Conservation (phyloP, 2,797 vertebrate species). For the Pogonophryne albipinna region DNA sequence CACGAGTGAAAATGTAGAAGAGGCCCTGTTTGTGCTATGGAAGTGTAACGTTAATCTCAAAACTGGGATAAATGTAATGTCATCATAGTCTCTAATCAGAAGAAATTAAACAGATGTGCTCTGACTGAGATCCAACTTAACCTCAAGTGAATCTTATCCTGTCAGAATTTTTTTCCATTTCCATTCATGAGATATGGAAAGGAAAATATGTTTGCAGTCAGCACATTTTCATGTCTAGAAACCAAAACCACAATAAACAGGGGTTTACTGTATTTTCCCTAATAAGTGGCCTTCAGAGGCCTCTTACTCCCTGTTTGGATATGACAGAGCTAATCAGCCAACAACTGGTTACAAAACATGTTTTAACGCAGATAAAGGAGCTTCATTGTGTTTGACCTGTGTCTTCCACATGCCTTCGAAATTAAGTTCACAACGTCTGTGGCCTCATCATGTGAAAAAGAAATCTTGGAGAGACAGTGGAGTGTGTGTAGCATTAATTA, state of each 20-base stretch:
- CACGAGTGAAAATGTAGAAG: not conserved
- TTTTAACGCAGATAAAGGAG: slow-evolving; percentile 63
- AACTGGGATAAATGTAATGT: slow-evolving; percentile 3
- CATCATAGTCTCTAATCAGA: slow-evolving; percentile 33
- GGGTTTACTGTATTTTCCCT: not conserved
- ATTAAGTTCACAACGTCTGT: slow-evolving; percentile 78
- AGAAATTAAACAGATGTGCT: slow-evolving; percentile 41
- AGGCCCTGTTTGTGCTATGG: not conserved
- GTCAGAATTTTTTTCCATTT: slow-evolving; percentile 32
- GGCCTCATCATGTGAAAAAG: slow-evolving; percentile 76
- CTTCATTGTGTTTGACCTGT: slow-evolving; percentile 76
- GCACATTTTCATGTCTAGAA: slow-evolving; percentile 10
- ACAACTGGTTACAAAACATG: slow-evolving; percentile 36
- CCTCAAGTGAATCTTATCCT: slow-evolving; percentile 22
- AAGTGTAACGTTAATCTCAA: not conserved
- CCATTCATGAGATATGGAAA: not conserved
- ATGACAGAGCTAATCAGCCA: slow-evolving; percentile 46
- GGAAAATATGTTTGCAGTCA: slow-evolving; percentile 2
- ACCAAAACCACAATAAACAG: slow-evolving; percentile 12
- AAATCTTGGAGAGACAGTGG: slow-evolving; percentile 31
- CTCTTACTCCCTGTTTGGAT: slow-evolving; percentile 26
- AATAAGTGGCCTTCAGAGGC: slow-evolving; percentile 8
- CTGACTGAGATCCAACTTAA: slow-evolving; percentile 34
- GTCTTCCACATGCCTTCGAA: slow-evolving; percentile 71
- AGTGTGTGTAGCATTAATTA: slow-evolving; percentile 42